phyloP scores from a whole-genome alignment of 2,797 vertebrate genomes.

The Calcarius lapponicus region DNA sequence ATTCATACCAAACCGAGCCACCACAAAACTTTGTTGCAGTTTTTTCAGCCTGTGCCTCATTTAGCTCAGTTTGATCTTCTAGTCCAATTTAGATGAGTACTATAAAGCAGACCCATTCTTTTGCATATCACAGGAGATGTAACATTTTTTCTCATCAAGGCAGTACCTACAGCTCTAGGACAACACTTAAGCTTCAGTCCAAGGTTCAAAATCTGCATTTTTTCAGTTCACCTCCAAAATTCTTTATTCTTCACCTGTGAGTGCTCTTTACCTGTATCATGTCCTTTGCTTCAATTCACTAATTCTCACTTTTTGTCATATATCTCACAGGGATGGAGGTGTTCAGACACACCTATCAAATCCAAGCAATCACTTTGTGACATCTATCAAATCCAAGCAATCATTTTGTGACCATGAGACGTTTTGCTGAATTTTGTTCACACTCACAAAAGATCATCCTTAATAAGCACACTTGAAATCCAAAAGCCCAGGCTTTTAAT shows the following conservation, averaged over 20 bases:
- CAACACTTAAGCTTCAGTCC: not conserved
- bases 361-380: not conserved
- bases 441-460: not conserved
- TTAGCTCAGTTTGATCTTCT: not conserved
- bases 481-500: not conserved
- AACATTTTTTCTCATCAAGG: not conserved
- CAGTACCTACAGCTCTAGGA: not conserved
- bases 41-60: not conserved
- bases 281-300: not conserved
- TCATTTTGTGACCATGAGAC: not conserved
- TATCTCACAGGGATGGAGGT: not conserved
- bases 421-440: not conserved
- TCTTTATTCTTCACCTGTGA: not conserved
- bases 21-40: not conserved
- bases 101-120: not conserved
- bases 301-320: not conserved
- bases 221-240: not conserved
- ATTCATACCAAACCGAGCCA: not conserved
- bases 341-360: not conserved
- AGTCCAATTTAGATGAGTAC: not conserved
- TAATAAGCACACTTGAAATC: not conserved
- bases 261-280: not conserved
- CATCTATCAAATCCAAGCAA: not conserved
- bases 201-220: not conserved
- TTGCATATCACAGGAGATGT: not conserved